Evolutionary conservation across 1,140 invertebrate species (phyloP), one percentile per base, ranked within the genome.

Genomic region (Zelostemma sp.): DNA sequence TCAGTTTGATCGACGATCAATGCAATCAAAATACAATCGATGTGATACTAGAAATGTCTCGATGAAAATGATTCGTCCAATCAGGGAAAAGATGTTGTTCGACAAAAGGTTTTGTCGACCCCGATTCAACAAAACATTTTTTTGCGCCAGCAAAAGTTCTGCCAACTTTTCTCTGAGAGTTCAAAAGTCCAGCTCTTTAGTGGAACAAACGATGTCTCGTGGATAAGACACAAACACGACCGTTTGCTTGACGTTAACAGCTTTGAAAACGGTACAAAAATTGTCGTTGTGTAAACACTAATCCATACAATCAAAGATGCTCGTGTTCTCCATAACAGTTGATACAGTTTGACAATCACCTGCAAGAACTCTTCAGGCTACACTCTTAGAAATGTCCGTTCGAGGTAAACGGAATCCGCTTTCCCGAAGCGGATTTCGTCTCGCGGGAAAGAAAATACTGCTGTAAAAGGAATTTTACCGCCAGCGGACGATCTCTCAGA

Each of bases 311-410:
- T 55, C 21, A 18, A 50, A 8, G 16, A 38, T 73, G 65, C 60
- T 61, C 47, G 49, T 60, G 59, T 47, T 33, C 14, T 31, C 46
- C 56, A 81, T 82, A 82, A 82, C 80, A 80, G 78, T 83, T 82
- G 79, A 81, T 83, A 82, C 80, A 84, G 80, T 83, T 82, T 80
- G 76, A 80, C 74, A 19, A 71, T 77, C 51, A 73, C 67, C 61
- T 68, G 63, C 57, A n/a, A 55, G 58, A 77, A 64, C 59, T 70
- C 60, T 63, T 76, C 53, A 73, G 65, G 70, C 56, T 51, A 75
- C 33, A 73, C n/a, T n/a, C n/a, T n/a, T n/a, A n/a, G n/a, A n/a
- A n/a, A n/a, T n/a, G n/a, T n/a, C n/a, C n/a, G n/a, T n/a, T n/a
- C n/a, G n/a, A n/a, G n/a, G n/a, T n/a, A n/a, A n/a, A n/a, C n/a